These are phyloP conservation scores for Eunapius fragilis DNA, from an alignment of 37 sponge, comb jelly and placozoan genomes.

Conservation along the genomic window DNA sequence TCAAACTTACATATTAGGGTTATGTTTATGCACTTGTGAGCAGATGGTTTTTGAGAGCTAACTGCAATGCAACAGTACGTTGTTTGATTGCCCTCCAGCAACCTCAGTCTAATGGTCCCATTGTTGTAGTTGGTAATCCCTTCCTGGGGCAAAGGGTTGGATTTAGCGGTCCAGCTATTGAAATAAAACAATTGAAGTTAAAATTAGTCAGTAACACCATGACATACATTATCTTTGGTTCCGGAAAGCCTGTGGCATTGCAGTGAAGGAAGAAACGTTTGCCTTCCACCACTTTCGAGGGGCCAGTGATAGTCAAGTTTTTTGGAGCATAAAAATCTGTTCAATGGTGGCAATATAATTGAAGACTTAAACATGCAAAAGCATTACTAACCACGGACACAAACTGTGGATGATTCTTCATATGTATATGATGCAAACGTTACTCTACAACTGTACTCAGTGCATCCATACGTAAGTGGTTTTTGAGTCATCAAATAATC, in stretches of 20 bases:
- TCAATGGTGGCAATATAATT: background rate
- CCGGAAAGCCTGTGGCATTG: constrained; percentile 8
- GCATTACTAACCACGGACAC: constrained; percentile 6
- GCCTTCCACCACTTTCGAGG: constrained; percentile 1
- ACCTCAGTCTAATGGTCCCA: background rate
- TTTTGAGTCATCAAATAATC: background rate
- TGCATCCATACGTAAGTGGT: background rate
- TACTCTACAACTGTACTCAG: background rate
- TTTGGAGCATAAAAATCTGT: constrained; percentile 6
- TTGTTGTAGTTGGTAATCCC: background rate
- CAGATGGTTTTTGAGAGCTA: background rate
- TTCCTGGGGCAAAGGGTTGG: background rate
- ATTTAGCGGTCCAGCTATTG: background rate
- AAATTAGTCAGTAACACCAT: too few species aligned
- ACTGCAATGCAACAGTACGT: background rate
- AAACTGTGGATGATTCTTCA: background rate
- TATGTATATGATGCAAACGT: background rate
- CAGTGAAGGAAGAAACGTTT: background rate
- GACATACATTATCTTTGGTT: constrained; percentile 4
- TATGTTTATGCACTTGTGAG: background rate
- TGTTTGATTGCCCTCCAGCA: background rate
- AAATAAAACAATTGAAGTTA: background rate
- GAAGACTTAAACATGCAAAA: background rate
- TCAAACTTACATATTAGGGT: background rate
- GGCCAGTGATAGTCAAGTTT: constrained; percentile 12